Base-by-base conservation (phyloP, 2,113 vertebrate species). In the Odontesthes bonariensis region DNA sequence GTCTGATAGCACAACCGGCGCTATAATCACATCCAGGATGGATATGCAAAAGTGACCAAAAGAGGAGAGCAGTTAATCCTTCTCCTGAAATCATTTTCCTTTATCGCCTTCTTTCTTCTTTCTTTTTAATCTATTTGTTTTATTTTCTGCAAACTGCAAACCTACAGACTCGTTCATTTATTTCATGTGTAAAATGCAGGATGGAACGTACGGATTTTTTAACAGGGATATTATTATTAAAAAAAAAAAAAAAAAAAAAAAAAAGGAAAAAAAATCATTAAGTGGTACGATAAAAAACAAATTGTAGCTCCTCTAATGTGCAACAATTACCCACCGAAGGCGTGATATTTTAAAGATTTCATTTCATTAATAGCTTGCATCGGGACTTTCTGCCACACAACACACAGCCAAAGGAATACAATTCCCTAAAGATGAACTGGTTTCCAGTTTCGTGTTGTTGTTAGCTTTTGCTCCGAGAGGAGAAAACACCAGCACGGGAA, bases 291-390 rank as follows among this genome's bases (percentile, higher is more conserved):
- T 83, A 84, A 88, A n/a, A 90, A 88, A 90, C 77, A 85, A 90
- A 85, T 85, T 83, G 76, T 62, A 68, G 70, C 74, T 65, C 51
- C 20, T 23, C 63, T 89, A 85, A 89, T 82, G 82, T 86, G 85
- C 82, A 86, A 83, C 80, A 86, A 89, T 90, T 88, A 85, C 71
- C 85, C 80, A 82, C 73, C 51, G 16, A 79, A 82, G 79, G 73
- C 61, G 71, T 49, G 74, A 62, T 82, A 80, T 79, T 78, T 82
- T 67, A 54, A 86, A 86, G 59, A 69, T 87, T 85, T 87, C 69
- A 84, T 84, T 90, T 89, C 71, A 89, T 89, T 91, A 84, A 85
- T 76, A 75, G 83, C 69, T 69, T 83, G 75, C 79, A 69, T 35
- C 46, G 62, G 70, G 82, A 85, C 63, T 78, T 82, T 86, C 49